Conservation (phyloP, 2,888 invertebrate genomes). For the Calephelis perditalis region DNA sequence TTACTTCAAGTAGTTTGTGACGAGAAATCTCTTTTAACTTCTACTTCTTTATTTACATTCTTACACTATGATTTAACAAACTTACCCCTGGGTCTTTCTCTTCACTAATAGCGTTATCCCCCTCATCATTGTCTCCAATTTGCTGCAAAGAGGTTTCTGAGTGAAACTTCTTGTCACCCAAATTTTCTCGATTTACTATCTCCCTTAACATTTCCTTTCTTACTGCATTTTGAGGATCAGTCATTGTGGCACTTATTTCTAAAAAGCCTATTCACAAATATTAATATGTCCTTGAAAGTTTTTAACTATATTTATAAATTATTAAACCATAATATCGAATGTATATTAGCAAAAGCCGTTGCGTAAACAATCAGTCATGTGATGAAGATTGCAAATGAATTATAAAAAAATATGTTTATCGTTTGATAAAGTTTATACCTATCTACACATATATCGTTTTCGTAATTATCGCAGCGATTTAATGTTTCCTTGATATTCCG, state of each 20-base stretch:
- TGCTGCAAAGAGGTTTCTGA: constrained; percentile 65
- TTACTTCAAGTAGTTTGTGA: no score
- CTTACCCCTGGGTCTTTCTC: constrained; percentile 57
- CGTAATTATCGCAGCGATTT: constrained; percentile 45
- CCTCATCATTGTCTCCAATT: constrained; percentile 48
- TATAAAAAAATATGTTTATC: constrained; percentile 49
- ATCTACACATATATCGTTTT: constrained; percentile 41
- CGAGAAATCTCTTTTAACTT: no score
- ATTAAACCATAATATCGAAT: neutral
- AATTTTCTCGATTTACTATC: constrained; percentile 48
- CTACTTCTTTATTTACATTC: no score
- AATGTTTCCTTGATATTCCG: constrained; percentile 29
- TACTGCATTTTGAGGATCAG: constrained; percentile 37
- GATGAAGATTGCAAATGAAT: constrained; percentile 62
- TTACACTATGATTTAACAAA: constrained; percentile 18
- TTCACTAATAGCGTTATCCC: constrained; percentile 28
- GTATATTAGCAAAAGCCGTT: constrained; percentile 12
- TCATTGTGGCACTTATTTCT: constrained; percentile 36
- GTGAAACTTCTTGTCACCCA: constrained; percentile 64
- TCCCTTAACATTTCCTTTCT: constrained; percentile 50
- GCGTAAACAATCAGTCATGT: constrained; percentile 39
- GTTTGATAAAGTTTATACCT: constrained; percentile 43
- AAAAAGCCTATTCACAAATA: neutral
- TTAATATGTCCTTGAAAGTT: constrained; percentile 18
- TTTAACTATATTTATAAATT: constrained; percentile 15